Conservation (phyloP, 2,797 vertebrate species). For the Tenualosa ilisha region DNA sequence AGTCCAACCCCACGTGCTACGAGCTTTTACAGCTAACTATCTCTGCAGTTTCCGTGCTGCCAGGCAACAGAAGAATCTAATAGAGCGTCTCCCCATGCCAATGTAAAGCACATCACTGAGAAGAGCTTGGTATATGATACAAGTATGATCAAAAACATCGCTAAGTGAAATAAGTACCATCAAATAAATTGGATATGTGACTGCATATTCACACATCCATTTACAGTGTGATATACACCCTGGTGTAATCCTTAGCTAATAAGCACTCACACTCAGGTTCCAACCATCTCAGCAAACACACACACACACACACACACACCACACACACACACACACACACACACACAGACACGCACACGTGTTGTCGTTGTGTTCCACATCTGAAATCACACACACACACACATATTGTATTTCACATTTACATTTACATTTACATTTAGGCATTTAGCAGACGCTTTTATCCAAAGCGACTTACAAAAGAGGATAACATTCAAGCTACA, state of each 20-base stretch:
- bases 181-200: not conserved
- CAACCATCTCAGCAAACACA: not conserved
- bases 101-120: not conserved
- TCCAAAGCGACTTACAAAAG: too few relatives aligned
- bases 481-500: too few relatives aligned
- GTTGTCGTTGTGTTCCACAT: too few relatives aligned
- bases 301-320: not conserved
- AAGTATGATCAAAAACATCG: not conserved
- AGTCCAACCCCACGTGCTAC: not conserved
- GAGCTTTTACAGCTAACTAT: not conserved
- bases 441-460: too few relatives aligned
- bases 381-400: too few relatives aligned
- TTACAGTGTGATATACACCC: not conserved
- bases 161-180: not conserved
- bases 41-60: not conserved
- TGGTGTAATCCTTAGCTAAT: not conserved
- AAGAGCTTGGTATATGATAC: too few relatives aligned
- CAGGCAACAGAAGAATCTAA: not conserved
- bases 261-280: not conserved
- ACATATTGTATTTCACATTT: too few relatives aligned
- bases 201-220: not conserved
- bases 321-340: too few relatives aligned
- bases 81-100: not conserved
- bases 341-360: too few relatives aligned
- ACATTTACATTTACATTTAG: too few relatives aligned